A percentile compares a stretch with the other conserved stretches of the same genome.
These are phyloP conservation scores for Schizotus pectinicornis DNA, from an alignment of 2,888 invertebrate genomes.

Conservation along the genomic window DNA sequence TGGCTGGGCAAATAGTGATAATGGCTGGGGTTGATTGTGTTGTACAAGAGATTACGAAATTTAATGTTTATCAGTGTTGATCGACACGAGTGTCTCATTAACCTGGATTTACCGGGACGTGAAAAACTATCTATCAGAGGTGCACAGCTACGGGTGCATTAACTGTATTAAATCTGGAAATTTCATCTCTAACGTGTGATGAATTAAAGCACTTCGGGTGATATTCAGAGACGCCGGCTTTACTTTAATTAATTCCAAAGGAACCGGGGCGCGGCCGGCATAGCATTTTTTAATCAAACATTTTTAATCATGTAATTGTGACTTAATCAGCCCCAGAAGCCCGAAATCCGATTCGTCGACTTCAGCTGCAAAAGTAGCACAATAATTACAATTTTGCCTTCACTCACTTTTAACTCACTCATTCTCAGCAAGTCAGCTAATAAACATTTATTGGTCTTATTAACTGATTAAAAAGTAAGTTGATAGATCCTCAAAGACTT, in stretches of 20 bases:
- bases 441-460: no score
- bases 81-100: slow-evolving; percentile 30
- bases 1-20: slow-evolving; percentile 33
- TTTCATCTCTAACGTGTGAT: slow-evolving; percentile 24
- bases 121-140: slow-evolving; percentile 13
- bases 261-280: no score
- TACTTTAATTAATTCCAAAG: slow-evolving; percentile 21
- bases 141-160: slow-evolving; percentile 19
- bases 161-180: slow-evolving; percentile 27
- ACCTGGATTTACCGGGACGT: slow-evolving; percentile 13
- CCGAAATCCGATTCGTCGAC: no score
- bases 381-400: no score
- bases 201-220: slow-evolving; percentile 17
- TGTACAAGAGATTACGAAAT: slow-evolving; percentile 34
- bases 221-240: slow-evolving; percentile 14
- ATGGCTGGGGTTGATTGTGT: slow-evolving; percentile 26
- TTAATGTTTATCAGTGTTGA: slow-evolving; percentile 22
- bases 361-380: no score
- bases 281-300: not conserved
- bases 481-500: no score
- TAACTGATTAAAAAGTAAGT: no score
- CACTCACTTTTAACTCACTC: no score
- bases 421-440: no score
- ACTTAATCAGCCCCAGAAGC: no score
- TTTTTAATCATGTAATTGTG: slow-evolving; percentile 9